A percentile compares a stretch with the other conserved stretches of the same genome.
Conservation (phyloP, 2,888 invertebrate genomes). For the Macrophya annulata region DNA sequence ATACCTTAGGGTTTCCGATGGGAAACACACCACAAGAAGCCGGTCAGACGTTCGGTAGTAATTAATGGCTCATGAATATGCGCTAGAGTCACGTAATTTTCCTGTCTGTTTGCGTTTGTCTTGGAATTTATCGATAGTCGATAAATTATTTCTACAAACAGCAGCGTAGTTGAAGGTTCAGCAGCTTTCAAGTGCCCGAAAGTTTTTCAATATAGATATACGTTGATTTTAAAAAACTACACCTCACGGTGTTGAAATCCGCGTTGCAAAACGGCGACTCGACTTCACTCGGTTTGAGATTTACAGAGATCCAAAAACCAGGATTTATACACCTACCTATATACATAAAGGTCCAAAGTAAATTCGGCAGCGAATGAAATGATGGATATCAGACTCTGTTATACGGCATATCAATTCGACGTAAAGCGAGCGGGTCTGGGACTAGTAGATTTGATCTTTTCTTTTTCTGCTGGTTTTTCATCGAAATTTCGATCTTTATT, state of each 20-base stretch:
- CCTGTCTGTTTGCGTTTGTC: conserved; percentile 29
- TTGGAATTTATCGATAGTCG: conserved; percentile 37
- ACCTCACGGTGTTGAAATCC: neutral
- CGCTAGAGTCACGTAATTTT: conserved; percentile 42
- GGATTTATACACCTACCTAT: neutral
- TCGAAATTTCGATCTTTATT: neutral
- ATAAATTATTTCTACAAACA: conserved; percentile 37
- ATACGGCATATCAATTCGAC: conserved; percentile 6
- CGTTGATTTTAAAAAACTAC: neutral
- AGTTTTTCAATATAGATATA: neutral
- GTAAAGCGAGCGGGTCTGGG: neutral
- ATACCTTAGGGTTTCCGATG: neutral
- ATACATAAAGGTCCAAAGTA: neutral
- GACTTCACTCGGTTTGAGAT: neutral
- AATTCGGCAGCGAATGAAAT: conserved; percentile 19
- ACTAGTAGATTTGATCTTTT: neutral
- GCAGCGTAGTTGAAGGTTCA: neutral
- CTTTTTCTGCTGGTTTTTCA: neutral
- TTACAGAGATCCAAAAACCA: neutral
- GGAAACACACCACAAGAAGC: neutral
- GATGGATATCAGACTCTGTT: conserved; percentile 25
- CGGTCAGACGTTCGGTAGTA: conserved; percentile 27
- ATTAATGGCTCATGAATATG: conserved; percentile 43
- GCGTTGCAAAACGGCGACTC: neutral
- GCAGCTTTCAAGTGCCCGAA: neutral